phyloP scores from a whole-genome alignment of 2,888 invertebrate genomes.

The Darwinula stevensoni region DNA sequence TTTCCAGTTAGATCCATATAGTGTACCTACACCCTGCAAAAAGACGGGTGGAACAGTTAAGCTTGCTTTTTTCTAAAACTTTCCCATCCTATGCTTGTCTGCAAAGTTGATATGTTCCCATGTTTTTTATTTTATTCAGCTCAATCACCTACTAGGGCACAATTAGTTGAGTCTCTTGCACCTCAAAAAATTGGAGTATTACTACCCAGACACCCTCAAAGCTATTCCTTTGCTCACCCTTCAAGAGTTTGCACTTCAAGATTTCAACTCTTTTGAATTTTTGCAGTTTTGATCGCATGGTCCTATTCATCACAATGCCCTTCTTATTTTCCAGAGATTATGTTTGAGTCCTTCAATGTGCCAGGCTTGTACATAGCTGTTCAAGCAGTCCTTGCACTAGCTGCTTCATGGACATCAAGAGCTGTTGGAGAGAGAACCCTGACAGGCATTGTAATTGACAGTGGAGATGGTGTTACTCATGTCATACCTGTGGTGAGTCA shows the following conservation, averaged over 20 bases:
- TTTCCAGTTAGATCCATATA: too few relatives aligned
- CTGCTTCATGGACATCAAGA: conserved; percentile 90
- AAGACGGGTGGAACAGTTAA: too few relatives aligned
- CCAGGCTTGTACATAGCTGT: conserved; percentile 98
- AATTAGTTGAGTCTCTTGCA: too few relatives aligned
- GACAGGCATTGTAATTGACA: conserved; percentile 93
- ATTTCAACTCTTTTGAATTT: neutral
- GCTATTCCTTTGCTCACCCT: neutral
- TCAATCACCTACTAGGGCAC: too few relatives aligned
- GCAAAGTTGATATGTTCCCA: too few relatives aligned
- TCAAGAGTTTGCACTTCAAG: conserved; percentile 2
- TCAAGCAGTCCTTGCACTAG: conserved; percentile 88
- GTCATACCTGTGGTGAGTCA: conserved; percentile 81
- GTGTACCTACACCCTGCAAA: too few relatives aligned
- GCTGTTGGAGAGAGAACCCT: conserved; percentile 65
- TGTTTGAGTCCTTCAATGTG: conserved; percentile 99
- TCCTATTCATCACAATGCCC: conserved; percentile 6
- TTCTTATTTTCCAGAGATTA: conserved; percentile 45
- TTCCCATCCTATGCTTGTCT: too few relatives aligned
- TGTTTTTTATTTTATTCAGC: too few relatives aligned
- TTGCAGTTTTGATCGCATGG: too few relatives aligned
- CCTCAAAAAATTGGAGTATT: too few relatives aligned
- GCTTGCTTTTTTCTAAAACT: too few relatives aligned
- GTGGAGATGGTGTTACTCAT: conserved; percentile 98
- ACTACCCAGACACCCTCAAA: too few relatives aligned